Conservation (phyloP, 2,888 invertebrate genomes). For the Apamea anceps region DNA sequence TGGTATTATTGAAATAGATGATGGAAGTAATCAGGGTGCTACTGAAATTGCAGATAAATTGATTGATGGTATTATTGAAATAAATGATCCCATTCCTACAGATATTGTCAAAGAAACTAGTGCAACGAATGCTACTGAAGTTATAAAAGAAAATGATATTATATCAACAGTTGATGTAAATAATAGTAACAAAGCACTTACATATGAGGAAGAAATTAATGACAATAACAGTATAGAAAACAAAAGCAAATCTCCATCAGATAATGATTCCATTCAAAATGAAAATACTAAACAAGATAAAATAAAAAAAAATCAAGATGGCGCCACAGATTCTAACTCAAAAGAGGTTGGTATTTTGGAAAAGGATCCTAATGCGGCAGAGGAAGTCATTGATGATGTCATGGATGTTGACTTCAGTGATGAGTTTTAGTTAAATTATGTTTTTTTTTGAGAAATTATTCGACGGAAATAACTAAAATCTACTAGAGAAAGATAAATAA, state of each 20-base stretch:
- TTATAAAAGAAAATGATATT: conserved; percentile 1
- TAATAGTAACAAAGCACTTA: background rate
- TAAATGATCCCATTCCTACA: background rate
- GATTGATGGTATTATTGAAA: conserved; percentile 25
- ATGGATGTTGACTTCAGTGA: conserved; percentile 86
- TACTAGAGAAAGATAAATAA: background rate
- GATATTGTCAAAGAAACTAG: conserved; percentile 11
- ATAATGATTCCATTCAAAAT: conserved; percentile 9
- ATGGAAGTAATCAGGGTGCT: conserved; percentile 24
- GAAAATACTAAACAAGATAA: background rate
- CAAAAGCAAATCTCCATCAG: conserved; percentile 6
- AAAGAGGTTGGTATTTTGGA: conserved; percentile 16
- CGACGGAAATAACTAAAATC: too few species aligned
- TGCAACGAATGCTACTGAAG: background rate
- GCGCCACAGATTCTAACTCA: background rate
- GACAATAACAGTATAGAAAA: conserved; percentile 20
- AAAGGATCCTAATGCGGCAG: background rate
- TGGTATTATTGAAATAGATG: conserved; percentile 30
- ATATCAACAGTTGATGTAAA: conserved; percentile 5
- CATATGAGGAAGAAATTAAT: conserved; percentile 9
- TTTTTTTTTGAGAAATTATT: background rate
- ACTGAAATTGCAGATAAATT: background rate
- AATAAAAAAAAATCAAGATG: conserved; percentile 7
- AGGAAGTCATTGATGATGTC: conserved; percentile 66
- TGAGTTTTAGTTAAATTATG: conserved; percentile 75